Percentiles rank a stretch among this genome's conserved stretches.
Evolutionary conservation across 2,113 vertebrate genomes (phyloP).

Genomic region (Eclectus roratus): DNA sequence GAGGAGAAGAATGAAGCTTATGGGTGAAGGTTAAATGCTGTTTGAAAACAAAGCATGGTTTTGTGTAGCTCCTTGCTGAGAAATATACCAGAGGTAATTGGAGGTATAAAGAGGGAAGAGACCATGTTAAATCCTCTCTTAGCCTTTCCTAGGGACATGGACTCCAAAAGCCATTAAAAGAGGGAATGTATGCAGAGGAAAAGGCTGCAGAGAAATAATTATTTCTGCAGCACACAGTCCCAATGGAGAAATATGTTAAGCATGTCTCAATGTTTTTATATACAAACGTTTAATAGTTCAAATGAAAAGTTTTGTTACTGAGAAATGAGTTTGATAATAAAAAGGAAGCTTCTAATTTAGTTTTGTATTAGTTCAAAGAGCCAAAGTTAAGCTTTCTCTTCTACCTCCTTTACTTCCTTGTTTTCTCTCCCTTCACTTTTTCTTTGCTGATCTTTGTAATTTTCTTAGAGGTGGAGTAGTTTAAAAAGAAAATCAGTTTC

Average conservation of each 20-base stretch:
- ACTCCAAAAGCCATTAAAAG: background rate
- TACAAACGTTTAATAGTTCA: background rate
- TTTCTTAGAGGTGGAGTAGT: background rate
- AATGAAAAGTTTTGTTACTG: background rate
- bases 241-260: background rate
- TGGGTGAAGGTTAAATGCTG: background rate
- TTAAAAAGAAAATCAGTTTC: background rate
- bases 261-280: background rate
- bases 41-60: background rate
- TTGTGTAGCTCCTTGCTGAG: background rate
- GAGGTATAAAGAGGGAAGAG: background rate
- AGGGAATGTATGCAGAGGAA: background rate
- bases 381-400: background rate
- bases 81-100: background rate
- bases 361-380: background rate
- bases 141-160: background rate
- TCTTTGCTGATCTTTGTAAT: background rate
- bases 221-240: background rate
- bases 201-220: background rate
- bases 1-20: background rate
- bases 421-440: background rate
- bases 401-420: background rate
- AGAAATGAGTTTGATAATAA: conserved; percentile 16
- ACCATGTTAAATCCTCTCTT: background rate
- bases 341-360: background rate